These are phyloP conservation scores for Halcyon leucocephala DNA, from an alignment of 2,797 vertebrate genomes.

Conservation along the genomic window DNA sequence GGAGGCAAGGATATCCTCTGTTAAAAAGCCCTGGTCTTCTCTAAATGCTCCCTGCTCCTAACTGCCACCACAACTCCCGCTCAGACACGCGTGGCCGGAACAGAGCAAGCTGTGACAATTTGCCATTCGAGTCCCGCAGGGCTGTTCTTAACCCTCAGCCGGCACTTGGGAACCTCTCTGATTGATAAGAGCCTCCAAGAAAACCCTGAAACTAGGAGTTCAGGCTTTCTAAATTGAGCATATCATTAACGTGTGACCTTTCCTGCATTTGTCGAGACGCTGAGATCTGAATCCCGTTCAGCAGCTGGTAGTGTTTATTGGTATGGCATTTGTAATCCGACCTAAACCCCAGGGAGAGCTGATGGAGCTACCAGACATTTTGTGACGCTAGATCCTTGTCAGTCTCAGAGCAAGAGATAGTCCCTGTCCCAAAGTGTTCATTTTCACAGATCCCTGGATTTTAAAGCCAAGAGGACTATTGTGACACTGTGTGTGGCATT, in stretches of 20 bases:
- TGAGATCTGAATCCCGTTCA: background rate
- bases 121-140: background rate
- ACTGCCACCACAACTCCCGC: background rate
- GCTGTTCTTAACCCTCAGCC: background rate
- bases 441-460: background rate
- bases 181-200: background rate
- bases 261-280: accelerated
- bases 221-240: background rate
- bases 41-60: background rate
- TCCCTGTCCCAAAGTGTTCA: background rate
- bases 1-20: background rate
- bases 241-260: background rate
- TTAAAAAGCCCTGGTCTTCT: background rate
- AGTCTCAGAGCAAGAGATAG: background rate
- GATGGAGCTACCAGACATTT: background rate
- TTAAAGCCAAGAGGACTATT: background rate
- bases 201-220: background rate
- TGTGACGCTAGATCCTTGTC: background rate
- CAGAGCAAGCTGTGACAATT: background rate
- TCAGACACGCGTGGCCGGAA: accelerated
- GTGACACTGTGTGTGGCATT: background rate
- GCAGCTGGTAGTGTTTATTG: background rate
- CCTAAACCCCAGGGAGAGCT: background rate
- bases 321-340: background rate
- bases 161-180: background rate